These are phyloP conservation scores for Trichoplax adhaerens DNA, from an alignment of 37 sponge, comb jelly and placozoan genomes.

Conservation along the genomic window DNA sequence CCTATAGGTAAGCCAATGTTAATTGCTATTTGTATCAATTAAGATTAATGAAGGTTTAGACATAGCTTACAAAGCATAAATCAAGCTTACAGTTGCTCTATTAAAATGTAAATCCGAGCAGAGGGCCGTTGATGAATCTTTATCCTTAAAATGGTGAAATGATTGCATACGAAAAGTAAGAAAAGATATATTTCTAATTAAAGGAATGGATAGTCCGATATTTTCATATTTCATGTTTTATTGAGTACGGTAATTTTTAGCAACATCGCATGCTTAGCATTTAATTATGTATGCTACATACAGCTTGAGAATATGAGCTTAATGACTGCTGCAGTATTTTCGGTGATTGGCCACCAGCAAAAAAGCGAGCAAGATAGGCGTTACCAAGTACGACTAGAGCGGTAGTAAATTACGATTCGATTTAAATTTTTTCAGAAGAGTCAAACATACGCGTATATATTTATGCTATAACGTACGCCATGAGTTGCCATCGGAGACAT, in stretches of 20 bases:
- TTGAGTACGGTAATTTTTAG: too few relatives aligned
- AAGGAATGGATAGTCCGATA: too few relatives aligned
- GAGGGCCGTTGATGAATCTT: constrained; percentile 23
- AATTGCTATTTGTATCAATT: background rate
- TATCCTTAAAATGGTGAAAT: constrained; percentile 27
- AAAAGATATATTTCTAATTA: background rate
- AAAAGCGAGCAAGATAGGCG: constrained; percentile 56
- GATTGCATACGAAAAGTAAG: background rate
- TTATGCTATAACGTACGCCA: constrained; percentile 34
- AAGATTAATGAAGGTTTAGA: background rate
- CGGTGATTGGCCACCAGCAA: constrained; percentile 23
- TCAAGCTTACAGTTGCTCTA: constrained; percentile 37
- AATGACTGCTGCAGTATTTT: constrained; percentile 26
- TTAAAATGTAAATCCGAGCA: constrained; percentile 67
- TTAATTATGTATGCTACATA: constrained; percentile 6
- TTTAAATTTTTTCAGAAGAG: background rate
- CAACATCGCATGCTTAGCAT: too few relatives aligned
- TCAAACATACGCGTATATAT: background rate
- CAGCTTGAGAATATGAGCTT: constrained; percentile 52
- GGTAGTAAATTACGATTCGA: background rate
- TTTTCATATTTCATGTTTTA: too few relatives aligned
- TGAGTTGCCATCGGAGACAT: constrained; percentile 63
- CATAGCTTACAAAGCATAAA: background rate
- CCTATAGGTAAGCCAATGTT: constrained; percentile 6
- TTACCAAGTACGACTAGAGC: constrained; percentile 56